Evolutionary conservation across 2,797 vertebrate species (phyloP).

Genomic region (Cyclura pinguis): DNA sequence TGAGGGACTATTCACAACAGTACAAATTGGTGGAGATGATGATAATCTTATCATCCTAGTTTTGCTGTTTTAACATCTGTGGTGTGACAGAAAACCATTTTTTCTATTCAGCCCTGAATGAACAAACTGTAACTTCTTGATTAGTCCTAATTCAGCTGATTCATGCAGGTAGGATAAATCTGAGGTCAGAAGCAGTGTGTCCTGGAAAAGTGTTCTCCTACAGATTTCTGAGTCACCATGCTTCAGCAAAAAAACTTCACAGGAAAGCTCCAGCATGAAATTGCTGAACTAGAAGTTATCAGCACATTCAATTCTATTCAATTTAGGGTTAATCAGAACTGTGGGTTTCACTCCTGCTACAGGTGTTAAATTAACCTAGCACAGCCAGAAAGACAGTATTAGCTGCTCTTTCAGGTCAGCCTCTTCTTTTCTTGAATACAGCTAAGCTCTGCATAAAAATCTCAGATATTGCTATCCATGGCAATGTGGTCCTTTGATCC

Average conservation of each 20-base stretch:
- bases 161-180: background rate
- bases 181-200: background rate
- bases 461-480: background rate
- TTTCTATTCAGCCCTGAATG: background rate
- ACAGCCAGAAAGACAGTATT: background rate
- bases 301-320: background rate
- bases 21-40: background rate
- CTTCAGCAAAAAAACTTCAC: background rate
- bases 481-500: background rate
- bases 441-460: background rate
- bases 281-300: background rate
- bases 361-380: background rate
- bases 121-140: background rate
- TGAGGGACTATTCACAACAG: background rate
- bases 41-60: background rate
- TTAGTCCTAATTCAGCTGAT: background rate
- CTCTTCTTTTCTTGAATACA: background rate
- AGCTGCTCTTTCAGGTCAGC: background rate
- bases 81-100: background rate
- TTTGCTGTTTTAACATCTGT: background rate
- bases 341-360: background rate
- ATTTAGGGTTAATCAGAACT: constrained; percentile 5
- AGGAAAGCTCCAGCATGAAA: background rate
- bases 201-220: background rate
- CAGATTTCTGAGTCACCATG: background rate